Base-by-base conservation (phyloP, 2,797 vertebrate species). In the Rhincodon typus region DNA sequence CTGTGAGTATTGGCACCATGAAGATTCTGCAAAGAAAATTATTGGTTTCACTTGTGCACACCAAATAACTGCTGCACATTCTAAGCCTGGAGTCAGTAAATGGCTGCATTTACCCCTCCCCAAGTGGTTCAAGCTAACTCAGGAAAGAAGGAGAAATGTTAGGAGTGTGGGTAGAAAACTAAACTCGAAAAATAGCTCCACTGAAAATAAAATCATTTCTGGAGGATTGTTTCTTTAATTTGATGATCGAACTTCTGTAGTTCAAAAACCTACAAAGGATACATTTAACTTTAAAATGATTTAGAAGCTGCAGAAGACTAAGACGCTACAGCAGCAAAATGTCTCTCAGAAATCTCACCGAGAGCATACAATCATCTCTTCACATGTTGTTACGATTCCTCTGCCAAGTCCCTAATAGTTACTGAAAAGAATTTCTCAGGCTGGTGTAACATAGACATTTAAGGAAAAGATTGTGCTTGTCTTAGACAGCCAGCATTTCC, bases 391-490 rank as follows among this genome's bases (percentile, higher is more conserved):
- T 95, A 34, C 95, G 96, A 96, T 96, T 96, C 96, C 96, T 96
- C 96, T 97, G 97, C 96, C 97, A 97, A 97, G 96, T 96, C 96
- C 96, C 96, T 4, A 0, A 72, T 69, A 93, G 90, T 93, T 96
- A 96, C 96, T 96, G 96, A 19, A 96, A 96, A 97, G 97, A 97
- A 97, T 97, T 96, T 97, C 96, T 96, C 0, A 23, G 97, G 90
- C 97, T 96, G 96, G 96, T 97, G 97, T 96, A 97, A 25, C 96
- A 96, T 97, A 97, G 97, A 97, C 97, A 97, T 97, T 96, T 97
- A 97, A 97, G 97, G 97, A 95, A 96, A 97, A 97, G 95, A 96
- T 96, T 96, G 96, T 96, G 96, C 94, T 96, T 95, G 96, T 96
- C 96, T 96, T 96, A 96, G 96, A 95, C 3, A 96, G 96, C 96